A percentile compares a stretch with the other conserved stretches of the same genome.
Evolutionary conservation across 2,888 invertebrate genomes (phyloP).

Genomic region (Caenorhabditis uteleia): DNA sequence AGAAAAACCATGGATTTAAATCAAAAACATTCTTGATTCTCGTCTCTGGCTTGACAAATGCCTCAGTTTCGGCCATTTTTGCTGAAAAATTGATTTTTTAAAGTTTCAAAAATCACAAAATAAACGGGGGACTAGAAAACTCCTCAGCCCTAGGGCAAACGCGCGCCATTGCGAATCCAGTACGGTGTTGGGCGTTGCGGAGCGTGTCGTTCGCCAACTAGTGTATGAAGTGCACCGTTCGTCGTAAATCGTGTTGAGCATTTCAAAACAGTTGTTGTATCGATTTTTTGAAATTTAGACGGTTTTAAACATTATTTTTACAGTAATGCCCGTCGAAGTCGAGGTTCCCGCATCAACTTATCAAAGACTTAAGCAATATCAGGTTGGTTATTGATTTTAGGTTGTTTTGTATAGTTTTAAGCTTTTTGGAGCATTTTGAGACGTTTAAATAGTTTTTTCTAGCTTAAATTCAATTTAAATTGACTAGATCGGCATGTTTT

Average conservation of each 20-base stretch:
- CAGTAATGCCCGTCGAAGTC: conserved; percentile 59
- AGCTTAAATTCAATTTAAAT: too few species aligned
- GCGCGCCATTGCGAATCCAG: conserved; percentile 8
- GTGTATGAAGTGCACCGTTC: too few species aligned
- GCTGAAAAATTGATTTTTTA: not conserved
- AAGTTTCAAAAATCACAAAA: not conserved
- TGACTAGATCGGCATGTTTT: too few species aligned
- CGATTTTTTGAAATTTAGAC: conserved; percentile 1
- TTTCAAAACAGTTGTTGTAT: conserved; percentile 3
- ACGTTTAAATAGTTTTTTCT: too few species aligned
- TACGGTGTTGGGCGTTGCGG: conserved; percentile 1
- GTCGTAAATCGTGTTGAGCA: conserved; percentile 3
- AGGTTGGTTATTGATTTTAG: conserved; percentile 33
- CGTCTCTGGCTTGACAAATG: conserved; percentile 43
- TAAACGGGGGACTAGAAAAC: conserved; percentile 3
- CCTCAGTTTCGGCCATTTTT: not conserved
- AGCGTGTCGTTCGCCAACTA: conserved; percentile 29
- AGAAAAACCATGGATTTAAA: conserved; percentile 63
- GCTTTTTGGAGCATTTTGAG: not conserved
- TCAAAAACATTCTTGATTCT: conserved; percentile 62
- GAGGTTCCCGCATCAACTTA: conserved; percentile 64
- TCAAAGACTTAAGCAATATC: conserved; percentile 61
- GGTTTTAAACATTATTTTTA: conserved; percentile 10
- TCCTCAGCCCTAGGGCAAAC: not conserved
- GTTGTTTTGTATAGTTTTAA: not conserved